Percentiles rank a stretch among this genome's conserved stretches.
Evolutionary conservation across 2,888 invertebrate species (phyloP).

Genomic region (Tricholauxania praeusta): DNA sequence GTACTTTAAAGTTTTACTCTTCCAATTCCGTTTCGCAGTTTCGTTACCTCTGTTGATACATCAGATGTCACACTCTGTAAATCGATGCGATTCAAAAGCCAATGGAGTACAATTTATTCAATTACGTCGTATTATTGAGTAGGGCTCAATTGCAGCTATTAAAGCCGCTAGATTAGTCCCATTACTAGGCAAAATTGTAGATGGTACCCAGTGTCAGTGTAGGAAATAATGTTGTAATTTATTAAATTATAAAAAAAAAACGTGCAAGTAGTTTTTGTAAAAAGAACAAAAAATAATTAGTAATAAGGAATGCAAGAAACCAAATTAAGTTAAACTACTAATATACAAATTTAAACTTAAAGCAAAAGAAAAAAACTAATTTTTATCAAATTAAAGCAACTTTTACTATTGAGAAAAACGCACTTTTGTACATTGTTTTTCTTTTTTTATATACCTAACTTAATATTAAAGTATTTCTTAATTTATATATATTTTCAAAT

Average conservation of each 20-base stretch:
- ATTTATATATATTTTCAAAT: neutral
- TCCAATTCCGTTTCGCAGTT: too few species aligned
- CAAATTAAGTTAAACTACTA: constrained; percentile 55
- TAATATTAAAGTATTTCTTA: neutral
- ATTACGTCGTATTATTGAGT: too few species aligned
- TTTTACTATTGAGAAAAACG: constrained; percentile 19
- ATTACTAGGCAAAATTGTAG: neutral
- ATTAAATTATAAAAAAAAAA: neutral
- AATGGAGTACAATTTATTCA: too few species aligned
- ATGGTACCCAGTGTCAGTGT: constrained; percentile 1
- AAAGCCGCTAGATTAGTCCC: neutral
- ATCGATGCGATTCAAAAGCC: too few species aligned
- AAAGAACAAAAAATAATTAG: constrained; percentile 9
- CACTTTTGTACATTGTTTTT: constrained; percentile 44
- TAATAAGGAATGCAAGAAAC: constrained; percentile 56
- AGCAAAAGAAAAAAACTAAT: constrained; percentile 42
- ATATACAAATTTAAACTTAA: constrained; percentile 25
- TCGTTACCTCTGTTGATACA: too few species aligned
- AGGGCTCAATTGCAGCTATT: neutral
- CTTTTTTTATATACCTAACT: constrained; percentile 27
- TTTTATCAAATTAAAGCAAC: constrained; percentile 36
- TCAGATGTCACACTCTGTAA: too few species aligned
- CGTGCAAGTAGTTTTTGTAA: constrained; percentile 15
- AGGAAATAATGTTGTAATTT: constrained; percentile 1
- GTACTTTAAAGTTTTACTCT: too few species aligned